Evolutionary conservation across 2,888 invertebrate species (phyloP).

Genomic region (Caenorhabditis macrosperma): DNA sequence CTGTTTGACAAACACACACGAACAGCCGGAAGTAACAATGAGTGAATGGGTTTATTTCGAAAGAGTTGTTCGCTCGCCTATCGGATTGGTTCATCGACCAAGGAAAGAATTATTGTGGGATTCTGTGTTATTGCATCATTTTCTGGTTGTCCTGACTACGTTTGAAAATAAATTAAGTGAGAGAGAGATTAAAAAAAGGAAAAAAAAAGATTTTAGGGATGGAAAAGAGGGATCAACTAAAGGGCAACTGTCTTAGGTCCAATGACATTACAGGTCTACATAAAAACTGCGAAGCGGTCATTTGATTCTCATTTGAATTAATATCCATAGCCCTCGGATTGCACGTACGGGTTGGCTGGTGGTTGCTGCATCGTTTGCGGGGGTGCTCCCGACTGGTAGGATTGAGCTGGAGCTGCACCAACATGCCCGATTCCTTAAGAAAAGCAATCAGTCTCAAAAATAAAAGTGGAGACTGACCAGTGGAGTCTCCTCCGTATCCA

Average conservation of each 20-base stretch:
- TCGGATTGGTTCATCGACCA: not conserved
- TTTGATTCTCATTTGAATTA: slow-evolving; percentile 22
- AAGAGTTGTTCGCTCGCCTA: not conserved
- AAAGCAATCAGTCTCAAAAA: too few relatives aligned
- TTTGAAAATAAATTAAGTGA: slow-evolving; percentile 11
- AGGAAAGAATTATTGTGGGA: not conserved
- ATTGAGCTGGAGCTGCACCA: slow-evolving; percentile 42
- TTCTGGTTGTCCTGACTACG: slow-evolving; percentile 28
- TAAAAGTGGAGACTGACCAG: slow-evolving; percentile 38
- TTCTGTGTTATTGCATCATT: slow-evolving; percentile 33
- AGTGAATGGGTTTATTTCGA: slow-evolving; percentile 20
- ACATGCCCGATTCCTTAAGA: slow-evolving; percentile 61
- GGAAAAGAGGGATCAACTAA: not conserved
- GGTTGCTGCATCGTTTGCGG: slow-evolving; percentile 61
- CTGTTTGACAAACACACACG: slow-evolving; percentile 33
- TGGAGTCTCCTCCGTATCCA: slow-evolving; percentile 71
- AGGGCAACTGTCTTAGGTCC: slow-evolving; percentile 13
- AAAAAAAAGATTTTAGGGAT: not conserved
- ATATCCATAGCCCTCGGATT: slow-evolving; percentile 69
- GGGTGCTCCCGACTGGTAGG: slow-evolving; percentile 61
- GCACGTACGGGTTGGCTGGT: slow-evolving; percentile 66
- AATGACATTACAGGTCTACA: not conserved
- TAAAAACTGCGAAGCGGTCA: not conserved
- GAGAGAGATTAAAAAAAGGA: not conserved
- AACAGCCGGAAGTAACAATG: slow-evolving; percentile 29